Conservation (phyloP, 1,140 invertebrate species). For the Leguminivora glycinivorella region DNA sequence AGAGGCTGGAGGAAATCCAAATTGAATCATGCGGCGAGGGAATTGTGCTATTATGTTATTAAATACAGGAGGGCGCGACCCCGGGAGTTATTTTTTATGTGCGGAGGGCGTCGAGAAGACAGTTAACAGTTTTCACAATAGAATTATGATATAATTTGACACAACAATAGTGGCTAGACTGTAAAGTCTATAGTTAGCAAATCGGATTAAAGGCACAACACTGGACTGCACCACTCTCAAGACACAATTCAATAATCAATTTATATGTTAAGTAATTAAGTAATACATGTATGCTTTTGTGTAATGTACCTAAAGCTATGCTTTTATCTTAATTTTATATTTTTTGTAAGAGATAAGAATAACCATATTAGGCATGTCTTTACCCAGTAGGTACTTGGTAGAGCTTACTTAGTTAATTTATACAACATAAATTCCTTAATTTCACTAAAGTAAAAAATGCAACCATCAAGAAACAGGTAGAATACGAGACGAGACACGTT, state of each 20-base stretch:
- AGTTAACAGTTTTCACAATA: conserved; percentile 79
- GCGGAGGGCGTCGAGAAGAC: conserved; percentile 66
- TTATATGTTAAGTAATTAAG: not conserved
- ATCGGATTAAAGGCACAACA: conserved; percentile 34
- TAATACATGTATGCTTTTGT: not conserved
- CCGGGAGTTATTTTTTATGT: conserved; percentile 69
- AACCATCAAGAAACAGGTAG: not conserved
- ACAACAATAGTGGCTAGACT: conserved; percentile 51
- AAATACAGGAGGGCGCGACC: conserved; percentile 79
- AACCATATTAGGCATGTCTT: not conserved
- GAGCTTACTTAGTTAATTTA: too few species aligned
- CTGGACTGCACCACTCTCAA: not conserved
- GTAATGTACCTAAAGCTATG: too few species aligned
- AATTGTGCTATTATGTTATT: conserved; percentile 81
- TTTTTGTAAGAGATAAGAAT: not conserved
- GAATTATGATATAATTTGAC: conserved; percentile 79
- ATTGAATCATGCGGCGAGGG: conserved; percentile 81
- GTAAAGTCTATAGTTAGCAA: conserved; percentile 27
- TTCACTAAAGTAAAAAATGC: not conserved
- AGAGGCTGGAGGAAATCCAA: conserved; percentile 79
- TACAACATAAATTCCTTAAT: not conserved
- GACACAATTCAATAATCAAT: not conserved
- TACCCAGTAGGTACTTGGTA: too few species aligned
- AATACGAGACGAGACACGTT: not conserved
- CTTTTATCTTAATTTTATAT: too few species aligned